Evolutionary conservation across 2,113 vertebrate genomes (phyloP).

Genomic region (Lycaon pictus): DNA sequence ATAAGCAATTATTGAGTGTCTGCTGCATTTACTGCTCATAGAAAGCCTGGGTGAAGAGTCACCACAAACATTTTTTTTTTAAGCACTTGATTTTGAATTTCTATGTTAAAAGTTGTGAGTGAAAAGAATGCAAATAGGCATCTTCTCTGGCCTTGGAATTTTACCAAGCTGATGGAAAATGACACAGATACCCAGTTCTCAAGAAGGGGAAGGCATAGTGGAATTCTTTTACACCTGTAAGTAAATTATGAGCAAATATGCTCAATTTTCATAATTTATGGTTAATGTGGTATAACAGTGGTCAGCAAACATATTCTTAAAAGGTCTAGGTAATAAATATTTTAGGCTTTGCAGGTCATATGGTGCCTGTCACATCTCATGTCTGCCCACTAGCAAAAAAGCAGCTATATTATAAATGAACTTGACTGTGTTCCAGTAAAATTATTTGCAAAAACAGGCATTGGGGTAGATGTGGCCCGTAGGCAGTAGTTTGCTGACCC

Average conservation of each 20-base stretch:
- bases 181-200: neutral
- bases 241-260: neutral
- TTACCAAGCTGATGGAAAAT: slow-evolving; percentile 22
- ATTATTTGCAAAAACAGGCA: neutral
- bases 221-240: neutral
- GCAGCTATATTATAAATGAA: neutral
- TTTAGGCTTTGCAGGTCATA: neutral
- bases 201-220: neutral
- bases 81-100: slow-evolving; percentile 19
- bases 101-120: neutral
- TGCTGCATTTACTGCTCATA: neutral
- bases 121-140: neutral
- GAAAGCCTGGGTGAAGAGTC: neutral
- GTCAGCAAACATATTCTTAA: neutral
- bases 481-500: neutral
- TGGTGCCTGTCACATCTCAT: neutral
- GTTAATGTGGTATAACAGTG: neutral
- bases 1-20: neutral
- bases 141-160: neutral
- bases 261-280: neutral
- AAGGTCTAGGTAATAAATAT: neutral
- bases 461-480: neutral
- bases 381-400: neutral
- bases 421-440: neutral
- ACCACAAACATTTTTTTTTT: neutral